Evolutionary conservation across 2,113 vertebrate species (phyloP).

Genomic region (Bucco capensis): DNA sequence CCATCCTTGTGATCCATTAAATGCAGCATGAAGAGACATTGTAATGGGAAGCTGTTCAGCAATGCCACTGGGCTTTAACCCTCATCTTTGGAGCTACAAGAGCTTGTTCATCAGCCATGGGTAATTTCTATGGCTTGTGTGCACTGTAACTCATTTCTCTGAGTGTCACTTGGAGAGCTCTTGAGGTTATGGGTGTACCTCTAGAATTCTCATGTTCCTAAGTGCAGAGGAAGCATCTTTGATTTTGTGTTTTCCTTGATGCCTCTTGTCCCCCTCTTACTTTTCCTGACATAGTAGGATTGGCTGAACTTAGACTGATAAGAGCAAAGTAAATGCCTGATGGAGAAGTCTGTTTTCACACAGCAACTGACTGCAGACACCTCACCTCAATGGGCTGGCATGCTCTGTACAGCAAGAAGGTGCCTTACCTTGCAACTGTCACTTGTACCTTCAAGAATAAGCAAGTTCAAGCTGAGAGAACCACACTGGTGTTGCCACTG

Average conservation of each 20-base stretch:
- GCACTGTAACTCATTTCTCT: background rate
- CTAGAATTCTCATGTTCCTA: background rate
- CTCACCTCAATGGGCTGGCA: background rate
- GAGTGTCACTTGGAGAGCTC: background rate
- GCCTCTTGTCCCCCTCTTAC: background rate
- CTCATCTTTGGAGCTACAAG: background rate
- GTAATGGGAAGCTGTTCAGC: background rate
- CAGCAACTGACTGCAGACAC: background rate
- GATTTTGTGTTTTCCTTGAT: background rate
- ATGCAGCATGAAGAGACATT: background rate
- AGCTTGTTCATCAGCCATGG: background rate
- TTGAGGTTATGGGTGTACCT: background rate
- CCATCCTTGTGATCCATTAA: background rate
- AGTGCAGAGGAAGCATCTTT: background rate
- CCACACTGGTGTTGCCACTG: background rate
- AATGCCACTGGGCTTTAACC: background rate
- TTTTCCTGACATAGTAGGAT: background rate
- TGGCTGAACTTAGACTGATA: background rate
- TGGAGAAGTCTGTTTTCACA: background rate
- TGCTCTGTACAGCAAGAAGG: background rate
- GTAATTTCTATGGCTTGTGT: background rate
- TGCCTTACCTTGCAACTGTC: background rate
- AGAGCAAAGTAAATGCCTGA: background rate
- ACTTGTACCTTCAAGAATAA: background rate
- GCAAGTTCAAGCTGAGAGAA: background rate